These are phyloP conservation scores for Toxostoma redivivum DNA, from an alignment of 2,113 vertebrate genomes.

Conservation along the genomic window DNA sequence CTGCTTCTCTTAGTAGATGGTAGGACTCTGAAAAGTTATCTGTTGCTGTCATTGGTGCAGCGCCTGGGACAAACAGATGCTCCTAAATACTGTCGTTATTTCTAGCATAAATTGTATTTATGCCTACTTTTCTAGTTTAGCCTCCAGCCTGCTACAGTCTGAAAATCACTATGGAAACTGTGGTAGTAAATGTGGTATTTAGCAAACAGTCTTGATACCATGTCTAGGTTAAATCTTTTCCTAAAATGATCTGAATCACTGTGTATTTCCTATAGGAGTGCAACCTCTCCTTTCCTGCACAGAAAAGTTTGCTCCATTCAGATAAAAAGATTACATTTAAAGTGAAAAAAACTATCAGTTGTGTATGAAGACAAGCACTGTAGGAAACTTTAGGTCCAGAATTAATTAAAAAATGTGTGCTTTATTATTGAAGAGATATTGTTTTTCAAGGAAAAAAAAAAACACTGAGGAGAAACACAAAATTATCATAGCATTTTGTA, in stretches of 20 bases:
- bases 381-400: constrained; percentile 13
- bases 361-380: background rate
- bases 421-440: constrained; percentile 30
- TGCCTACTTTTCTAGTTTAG: background rate
- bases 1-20: background rate
- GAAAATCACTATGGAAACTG: constrained; percentile 48
- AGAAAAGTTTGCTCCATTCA: background rate
- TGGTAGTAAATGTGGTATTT: constrained; percentile 1
- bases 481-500: constrained; percentile 73
- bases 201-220: background rate
- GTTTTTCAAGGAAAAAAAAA: background rate
- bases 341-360: background rate
- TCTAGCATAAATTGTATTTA: constrained; percentile 4
- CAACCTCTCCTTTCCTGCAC: background rate
- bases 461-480: constrained; percentile 1
- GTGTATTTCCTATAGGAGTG: background rate
- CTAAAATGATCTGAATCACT: background rate
- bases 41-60: background rate
- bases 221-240: background rate
- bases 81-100: background rate
- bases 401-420: background rate
- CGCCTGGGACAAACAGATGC: background rate
- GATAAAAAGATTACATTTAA: background rate
- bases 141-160: background rate
- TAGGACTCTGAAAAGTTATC: background rate